phyloP scores from a whole-genome alignment of 2,888 invertebrate genomes.

The Tineola bisselliella region DNA sequence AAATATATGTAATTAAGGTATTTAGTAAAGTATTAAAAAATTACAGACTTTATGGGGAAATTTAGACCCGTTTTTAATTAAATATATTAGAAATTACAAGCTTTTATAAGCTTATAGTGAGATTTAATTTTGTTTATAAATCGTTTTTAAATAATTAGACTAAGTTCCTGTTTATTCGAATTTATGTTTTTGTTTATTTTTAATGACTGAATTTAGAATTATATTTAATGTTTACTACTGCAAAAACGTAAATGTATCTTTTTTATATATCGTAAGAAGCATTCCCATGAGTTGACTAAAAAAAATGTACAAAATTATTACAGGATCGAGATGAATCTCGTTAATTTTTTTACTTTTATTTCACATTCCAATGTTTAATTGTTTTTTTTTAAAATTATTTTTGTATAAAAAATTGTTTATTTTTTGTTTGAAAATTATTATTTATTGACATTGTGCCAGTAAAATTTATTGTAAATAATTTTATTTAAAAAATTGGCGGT shows the following conservation, averaged over 20 bases:
- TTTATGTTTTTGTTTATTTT: not conserved
- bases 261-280: not conserved
- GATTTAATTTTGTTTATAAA: not conserved
- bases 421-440: not conserved
- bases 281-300: not conserved
- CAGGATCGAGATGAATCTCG: not conserved
- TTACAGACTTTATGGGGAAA: not conserved
- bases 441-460: constrained; percentile 7
- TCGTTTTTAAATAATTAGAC: not conserved
- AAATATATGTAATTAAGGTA: not conserved
- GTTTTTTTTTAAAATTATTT: not conserved
- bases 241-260: not conserved
- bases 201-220: not conserved
- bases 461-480: not conserved
- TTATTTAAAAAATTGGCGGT: not conserved
- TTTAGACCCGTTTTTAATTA: not conserved
- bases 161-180: constrained; percentile 2
- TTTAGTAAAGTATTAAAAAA: not conserved
- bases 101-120: not conserved
- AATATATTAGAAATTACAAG: not conserved
- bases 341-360: not conserved
- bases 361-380: not conserved
- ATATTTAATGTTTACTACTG: not conserved
- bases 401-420: not conserved
- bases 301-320: not conserved